Conservation (phyloP, 2,797 vertebrate genomes). For the Passerculus sandwichensis region DNA sequence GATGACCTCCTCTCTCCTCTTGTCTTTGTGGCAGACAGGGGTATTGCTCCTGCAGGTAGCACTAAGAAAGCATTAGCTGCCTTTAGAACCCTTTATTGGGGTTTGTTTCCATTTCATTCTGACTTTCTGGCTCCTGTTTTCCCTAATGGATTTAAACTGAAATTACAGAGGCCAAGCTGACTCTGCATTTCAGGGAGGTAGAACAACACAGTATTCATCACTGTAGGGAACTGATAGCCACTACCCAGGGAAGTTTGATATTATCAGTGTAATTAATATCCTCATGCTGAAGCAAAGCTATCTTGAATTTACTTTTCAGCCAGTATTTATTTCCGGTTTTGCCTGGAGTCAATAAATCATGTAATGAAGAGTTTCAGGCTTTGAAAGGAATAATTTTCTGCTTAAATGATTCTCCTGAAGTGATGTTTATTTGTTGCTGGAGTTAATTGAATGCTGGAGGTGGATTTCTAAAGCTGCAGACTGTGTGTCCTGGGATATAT, state of each 20-base stretch:
- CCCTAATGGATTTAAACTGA: constrained; percentile 18
- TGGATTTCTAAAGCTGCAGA: constrained; percentile 35
- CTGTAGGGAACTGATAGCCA: constrained; percentile 37
- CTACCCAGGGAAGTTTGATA: constrained; percentile 28
- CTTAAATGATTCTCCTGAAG: constrained; percentile 64
- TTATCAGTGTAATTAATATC: constrained; percentile 62
- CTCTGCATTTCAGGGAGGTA: neutral
- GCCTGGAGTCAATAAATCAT: constrained; percentile 62
- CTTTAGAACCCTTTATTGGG: neutral
- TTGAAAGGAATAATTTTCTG: constrained; percentile 70
- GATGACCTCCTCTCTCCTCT: neutral
- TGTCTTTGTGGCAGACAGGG: neutral
- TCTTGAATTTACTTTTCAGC: constrained; percentile 30
- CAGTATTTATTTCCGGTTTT: constrained; percentile 55
- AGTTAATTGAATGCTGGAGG: constrained; percentile 60
- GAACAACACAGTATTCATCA: constrained; percentile 9
- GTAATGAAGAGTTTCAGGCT: constrained; percentile 55
- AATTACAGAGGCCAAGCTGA: constrained; percentile 1
- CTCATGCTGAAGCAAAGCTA: constrained; percentile 27
- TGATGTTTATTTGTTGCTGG: constrained; percentile 54
- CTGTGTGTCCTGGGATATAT: neutral
- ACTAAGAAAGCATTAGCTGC: neutral
- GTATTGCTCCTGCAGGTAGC: neutral
- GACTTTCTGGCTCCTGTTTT: constrained; percentile 33
- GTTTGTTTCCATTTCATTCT: constrained; percentile 22